These are phyloP conservation scores for Lycaena phlaeas DNA, from an alignment of 2,888 invertebrate genomes.

Conservation along the genomic window DNA sequence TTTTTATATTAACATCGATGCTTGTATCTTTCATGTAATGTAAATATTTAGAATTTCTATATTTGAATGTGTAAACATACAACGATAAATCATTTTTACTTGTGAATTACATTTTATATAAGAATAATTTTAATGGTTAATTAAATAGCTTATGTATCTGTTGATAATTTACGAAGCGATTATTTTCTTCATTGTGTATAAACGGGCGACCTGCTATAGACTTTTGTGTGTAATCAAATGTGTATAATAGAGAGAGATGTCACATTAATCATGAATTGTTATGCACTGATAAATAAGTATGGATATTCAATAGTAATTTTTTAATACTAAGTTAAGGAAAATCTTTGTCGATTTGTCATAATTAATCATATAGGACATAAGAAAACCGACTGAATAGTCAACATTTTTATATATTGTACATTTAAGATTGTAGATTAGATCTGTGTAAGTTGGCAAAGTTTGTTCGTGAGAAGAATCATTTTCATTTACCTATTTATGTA, in stretches of 20 bases:
- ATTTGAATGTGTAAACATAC: neutral
- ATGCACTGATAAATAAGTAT: slow-evolving; percentile 13
- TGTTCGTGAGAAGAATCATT: slow-evolving; percentile 28
- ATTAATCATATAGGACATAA: slow-evolving; percentile 46
- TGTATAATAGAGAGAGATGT: neutral
- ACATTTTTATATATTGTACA: slow-evolving; percentile 58
- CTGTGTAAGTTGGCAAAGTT: slow-evolving; percentile 34
- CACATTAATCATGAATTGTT: slow-evolving; percentile 10
- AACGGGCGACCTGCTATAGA: slow-evolving; percentile 1
- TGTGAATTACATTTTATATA: neutral
- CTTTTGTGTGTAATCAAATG: neutral
- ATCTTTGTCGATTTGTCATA: slow-evolving; percentile 19
- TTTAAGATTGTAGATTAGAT: slow-evolving; percentile 41
- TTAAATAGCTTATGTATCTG: neutral
- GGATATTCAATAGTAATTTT: slow-evolving; percentile 16
- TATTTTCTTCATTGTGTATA: neutral
- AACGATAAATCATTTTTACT: neutral
- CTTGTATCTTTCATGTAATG: neutral
- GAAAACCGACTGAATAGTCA: slow-evolving; percentile 72
- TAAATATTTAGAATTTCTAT: neutral
- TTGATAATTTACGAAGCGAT: no score
- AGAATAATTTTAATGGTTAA: neutral
- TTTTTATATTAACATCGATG: neutral
- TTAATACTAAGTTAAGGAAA: slow-evolving; percentile 6
- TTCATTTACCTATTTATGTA: slow-evolving; percentile 11